Evolutionary conservation across 1,140 invertebrate genomes (phyloP), one percentile per base, ranked within the genome.

Genomic region (Zaprionus inermis): DNA sequence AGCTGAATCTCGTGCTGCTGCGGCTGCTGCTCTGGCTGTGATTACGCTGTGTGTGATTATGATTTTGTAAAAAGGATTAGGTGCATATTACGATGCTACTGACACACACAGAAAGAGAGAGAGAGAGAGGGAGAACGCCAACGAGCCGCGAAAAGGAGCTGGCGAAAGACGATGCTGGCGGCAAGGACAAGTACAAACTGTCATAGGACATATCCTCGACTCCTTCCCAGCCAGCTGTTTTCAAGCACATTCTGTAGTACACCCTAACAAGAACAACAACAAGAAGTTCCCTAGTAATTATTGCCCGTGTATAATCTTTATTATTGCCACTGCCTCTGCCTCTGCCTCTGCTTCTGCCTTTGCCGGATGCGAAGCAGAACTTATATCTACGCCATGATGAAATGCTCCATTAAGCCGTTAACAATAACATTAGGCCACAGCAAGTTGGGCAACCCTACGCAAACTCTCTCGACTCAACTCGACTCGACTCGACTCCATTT

Each of bases 1-100:
- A 16, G 49, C 38, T 41, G 32, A 5, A 28, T n/a, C 28, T 68
- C 55, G 56, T 76, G 70, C 34, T 44, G 34, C 32, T 67, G 59
- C 56, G 76, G 70, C 34, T 44, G 34, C 32, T 67, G 59, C 51
- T 28, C 16, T 69, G 57, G 84, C 79, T 88, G 83, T 88, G 83
- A 86, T 86, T 86, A 79, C 83, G 83, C 74, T 86, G 68, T 61
- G 71, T 75, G 72, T 71, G 83, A 86, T 86, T 86, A 86, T 86
- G 84, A 86, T 86, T 86, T 81, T 86, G 82, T 86, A 88, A 81
- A 86, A 86, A 88, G 82, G 82, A 86, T 86, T 86, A 85, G 82
- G 80, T 88, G 83, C 84, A 89, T 80, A 89, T 89, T 88, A 88
- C 79, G 79, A 59, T 71, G 76, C 51, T 63, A 18, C 51, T 58